Conservation (phyloP, 2,888 invertebrate genomes). For the Proisotoma minuta region DNA sequence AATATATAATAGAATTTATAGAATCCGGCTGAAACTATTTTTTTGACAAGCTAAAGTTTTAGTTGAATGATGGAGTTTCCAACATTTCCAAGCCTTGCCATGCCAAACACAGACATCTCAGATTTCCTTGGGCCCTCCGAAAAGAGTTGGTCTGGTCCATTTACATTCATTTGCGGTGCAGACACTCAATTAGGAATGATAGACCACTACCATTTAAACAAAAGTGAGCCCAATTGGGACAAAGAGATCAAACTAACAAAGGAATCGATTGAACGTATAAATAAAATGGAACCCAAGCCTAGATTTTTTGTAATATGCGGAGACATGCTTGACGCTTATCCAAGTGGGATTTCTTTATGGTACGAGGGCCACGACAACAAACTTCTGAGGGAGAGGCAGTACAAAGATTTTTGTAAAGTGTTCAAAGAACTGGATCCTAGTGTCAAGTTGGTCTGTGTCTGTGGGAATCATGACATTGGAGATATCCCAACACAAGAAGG, state of each 20-base stretch:
- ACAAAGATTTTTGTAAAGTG: conserved; percentile 50
- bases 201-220: conserved; percentile 49
- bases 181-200: conserved; percentile 44
- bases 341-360: conserved; percentile 42
- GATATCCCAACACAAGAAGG: conserved; percentile 52
- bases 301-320: conserved; percentile 55
- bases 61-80: too few relatives aligned
- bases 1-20: too few relatives aligned
- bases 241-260: conserved; percentile 51
- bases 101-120: conserved; percentile 11
- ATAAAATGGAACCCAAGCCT: conserved; percentile 53
- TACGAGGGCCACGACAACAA: not conserved
- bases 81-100: not conserved
- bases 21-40: too few relatives aligned
- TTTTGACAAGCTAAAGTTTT: too few relatives aligned
- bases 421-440: conserved; percentile 51
- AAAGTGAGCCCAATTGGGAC: conserved; percentile 51
- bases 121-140: conserved; percentile 15
- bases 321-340: conserved; percentile 54
- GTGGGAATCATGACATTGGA: conserved; percentile 57
- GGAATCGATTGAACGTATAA: conserved; percentile 51
- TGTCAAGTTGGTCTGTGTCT: conserved; percentile 54
- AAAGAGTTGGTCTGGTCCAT: conserved; percentile 21
- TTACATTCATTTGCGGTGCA: conserved; percentile 24
- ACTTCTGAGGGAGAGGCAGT: conserved; percentile 50